A percentile compares a stretch with the other conserved stretches of the same genome.
phyloP scores from a whole-genome alignment of 2,113 vertebrate genomes.

The Neodontobutis hainanensis region DNA sequence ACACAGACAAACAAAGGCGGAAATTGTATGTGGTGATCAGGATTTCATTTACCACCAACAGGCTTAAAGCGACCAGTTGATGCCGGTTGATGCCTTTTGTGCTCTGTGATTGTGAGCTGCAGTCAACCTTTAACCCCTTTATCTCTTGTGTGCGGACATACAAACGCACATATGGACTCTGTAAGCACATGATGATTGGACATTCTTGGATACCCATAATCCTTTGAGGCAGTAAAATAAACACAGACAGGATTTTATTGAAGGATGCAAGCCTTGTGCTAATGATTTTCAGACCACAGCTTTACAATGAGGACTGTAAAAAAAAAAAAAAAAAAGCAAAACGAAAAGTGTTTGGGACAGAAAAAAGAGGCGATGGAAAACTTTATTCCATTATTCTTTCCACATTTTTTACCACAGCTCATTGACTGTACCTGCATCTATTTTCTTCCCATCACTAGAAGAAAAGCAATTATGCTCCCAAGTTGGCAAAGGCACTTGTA shows the following conservation, averaged over 20 bases:
- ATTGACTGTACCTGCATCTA: neutral
- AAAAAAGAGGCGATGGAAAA: no score
- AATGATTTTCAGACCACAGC: slow-evolving; percentile 23
- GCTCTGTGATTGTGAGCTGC: no score
- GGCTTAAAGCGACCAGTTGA: no score
- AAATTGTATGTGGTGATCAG: no score
- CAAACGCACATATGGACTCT: slow-evolving; percentile 16
- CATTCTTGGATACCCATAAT: slow-evolving; percentile 55
- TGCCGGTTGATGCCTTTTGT: no score
- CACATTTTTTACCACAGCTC: no score
- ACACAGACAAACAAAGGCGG: no score
- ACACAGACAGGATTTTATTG: neutral
- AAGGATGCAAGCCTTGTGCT: slow-evolving; percentile 5
- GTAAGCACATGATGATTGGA: slow-evolving; percentile 7
- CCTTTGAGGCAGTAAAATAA: slow-evolving; percentile 40
- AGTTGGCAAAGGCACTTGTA: slow-evolving; percentile 35
- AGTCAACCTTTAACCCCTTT: no score
- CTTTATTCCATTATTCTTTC: slow-evolving; percentile 1
- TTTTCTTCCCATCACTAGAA: slow-evolving; percentile 18
- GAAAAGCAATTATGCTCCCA: slow-evolving; percentile 40
- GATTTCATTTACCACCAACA: no score
- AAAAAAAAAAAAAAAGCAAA: neutral
- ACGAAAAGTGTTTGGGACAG: neutral
- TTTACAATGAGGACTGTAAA: slow-evolving; percentile 13
- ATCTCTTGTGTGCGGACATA: slow-evolving; percentile 5